These are phyloP conservation scores for Syngnathus floridae DNA, from an alignment of 2,113 vertebrate species.

Conservation along the genomic window DNA sequence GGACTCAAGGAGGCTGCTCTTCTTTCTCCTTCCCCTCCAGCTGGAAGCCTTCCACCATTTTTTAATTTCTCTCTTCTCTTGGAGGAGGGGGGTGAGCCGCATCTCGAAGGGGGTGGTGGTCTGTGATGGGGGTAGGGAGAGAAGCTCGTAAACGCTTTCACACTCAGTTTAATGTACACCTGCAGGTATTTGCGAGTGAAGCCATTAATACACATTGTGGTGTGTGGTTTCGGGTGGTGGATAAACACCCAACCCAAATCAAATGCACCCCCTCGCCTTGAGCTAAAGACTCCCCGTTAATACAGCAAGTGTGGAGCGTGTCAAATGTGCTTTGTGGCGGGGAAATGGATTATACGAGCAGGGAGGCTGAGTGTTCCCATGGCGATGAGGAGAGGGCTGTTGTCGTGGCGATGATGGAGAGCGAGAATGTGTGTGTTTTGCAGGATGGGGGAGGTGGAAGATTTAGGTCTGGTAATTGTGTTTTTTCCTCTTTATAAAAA, in stretches of 20 bases:
- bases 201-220: neutral
- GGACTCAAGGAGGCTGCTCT: constrained; percentile 31
- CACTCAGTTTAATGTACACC: neutral
- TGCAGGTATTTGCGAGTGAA: neutral
- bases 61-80: constrained; percentile 1
- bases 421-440: constrained; percentile 19
- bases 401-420: constrained; percentile 58
- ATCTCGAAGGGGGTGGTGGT: neutral
- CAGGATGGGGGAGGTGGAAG: neutral
- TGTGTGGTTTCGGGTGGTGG: neutral
- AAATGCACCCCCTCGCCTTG: constrained; percentile 15
- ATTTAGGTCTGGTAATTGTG: neutral
- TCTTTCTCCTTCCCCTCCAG: constrained; percentile 9
- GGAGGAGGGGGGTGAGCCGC: neutral
- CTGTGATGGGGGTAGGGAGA: neutral
- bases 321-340: constrained; percentile 70
- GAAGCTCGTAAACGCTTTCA: neutral
- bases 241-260: neutral
- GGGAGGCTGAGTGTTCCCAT: constrained; percentile 67
- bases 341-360: constrained; percentile 68
- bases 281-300: constrained; percentile 23
- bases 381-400: constrained; percentile 56
- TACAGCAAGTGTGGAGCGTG: constrained; percentile 57
- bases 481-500: too few species aligned
- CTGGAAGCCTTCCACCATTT: neutral